Base-by-base conservation (phyloP, 2,113 vertebrate genomes). In the Sphaerodactylus townsendi region DNA sequence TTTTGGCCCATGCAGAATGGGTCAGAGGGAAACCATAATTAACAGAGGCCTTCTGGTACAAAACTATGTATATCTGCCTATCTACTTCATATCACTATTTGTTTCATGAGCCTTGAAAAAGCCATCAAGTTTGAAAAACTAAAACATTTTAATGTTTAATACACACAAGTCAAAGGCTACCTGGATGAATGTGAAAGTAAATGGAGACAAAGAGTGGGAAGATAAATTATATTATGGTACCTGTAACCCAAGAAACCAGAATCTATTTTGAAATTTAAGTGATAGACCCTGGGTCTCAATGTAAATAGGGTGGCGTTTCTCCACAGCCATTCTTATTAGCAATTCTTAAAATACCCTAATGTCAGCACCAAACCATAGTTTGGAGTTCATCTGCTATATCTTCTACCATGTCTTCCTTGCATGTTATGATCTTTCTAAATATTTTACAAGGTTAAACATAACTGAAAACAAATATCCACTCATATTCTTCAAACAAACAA, bases 401-500 rank as follows among this genome's bases (percentile, higher is more conserved):
- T 5, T 4, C 25, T 28, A 41, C 35, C 46, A 35, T 83, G n/a
- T 70, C 21, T 66, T 30, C 13, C 46, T 48, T 68, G 44, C 39
- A 65, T 50, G 50, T 33, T 83, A 50, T 68, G 35, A 85, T 72
- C 66, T 56, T 90, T 80, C 77, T 78, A 82, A 86, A 85, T 88
- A 79, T 83, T 91, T 90, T 62, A 91, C 25, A 71, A 87, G 62
- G 77, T 89, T 87, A 94, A 87, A 88, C 65, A 90, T 93, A 81
- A 70, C 69, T 89, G 90, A 90, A 93, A 82, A 95, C 93, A 74
- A 95, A 91, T 44, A 85, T 77, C 83, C 93, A 85, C 85, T 86
- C 93, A 84, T 90, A 90, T 87, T 78, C 92, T 83, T 91, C 77
- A 84, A 90, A 95, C 86, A 96, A 96, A 96, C 95, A 96, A 95